Conservation (phyloP, 2,797 vertebrate genomes). For the Gadopsis bispinosus region DNA sequence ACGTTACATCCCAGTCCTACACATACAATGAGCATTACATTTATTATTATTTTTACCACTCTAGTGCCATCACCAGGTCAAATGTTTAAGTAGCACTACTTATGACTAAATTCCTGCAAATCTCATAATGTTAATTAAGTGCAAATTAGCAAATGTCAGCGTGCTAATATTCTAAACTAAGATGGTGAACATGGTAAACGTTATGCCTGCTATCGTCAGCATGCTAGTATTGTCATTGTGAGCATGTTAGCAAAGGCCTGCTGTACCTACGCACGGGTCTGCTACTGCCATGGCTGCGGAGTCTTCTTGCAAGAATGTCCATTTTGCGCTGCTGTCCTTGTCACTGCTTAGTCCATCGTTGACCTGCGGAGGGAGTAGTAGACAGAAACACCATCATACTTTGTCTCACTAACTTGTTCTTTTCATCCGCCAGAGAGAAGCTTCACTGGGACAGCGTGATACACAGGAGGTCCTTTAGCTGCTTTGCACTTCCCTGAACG, state of each 20-base stretch:
- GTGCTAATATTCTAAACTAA: not conserved
- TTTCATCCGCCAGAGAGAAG: not conserved
- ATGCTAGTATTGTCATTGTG: not conserved
- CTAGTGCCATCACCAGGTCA: too few species aligned
- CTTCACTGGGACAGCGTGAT: not conserved
- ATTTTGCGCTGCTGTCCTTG: not conserved
- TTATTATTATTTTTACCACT: too few species aligned
- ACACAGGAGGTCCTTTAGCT: not conserved
- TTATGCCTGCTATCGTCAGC: not conserved
- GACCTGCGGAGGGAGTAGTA: not conserved
- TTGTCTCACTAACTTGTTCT: not conserved
- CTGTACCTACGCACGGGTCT: not conserved
- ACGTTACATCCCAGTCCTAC: too few species aligned
- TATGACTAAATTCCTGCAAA: not conserved
- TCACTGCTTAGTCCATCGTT: too few species aligned
- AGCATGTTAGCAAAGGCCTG: not conserved
- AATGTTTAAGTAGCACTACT: too few species aligned
- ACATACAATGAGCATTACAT: too few species aligned
- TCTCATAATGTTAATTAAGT: too few species aligned
- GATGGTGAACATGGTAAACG: not conserved
- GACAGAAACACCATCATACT: not conserved
- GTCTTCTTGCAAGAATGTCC: not conserved
- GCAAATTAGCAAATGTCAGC: not conserved
- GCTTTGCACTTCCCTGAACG: not conserved
- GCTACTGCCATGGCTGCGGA: not conserved